Evolutionary conservation across 2,888 invertebrate species (phyloP).

Genomic region (Choreutis nemorana): DNA sequence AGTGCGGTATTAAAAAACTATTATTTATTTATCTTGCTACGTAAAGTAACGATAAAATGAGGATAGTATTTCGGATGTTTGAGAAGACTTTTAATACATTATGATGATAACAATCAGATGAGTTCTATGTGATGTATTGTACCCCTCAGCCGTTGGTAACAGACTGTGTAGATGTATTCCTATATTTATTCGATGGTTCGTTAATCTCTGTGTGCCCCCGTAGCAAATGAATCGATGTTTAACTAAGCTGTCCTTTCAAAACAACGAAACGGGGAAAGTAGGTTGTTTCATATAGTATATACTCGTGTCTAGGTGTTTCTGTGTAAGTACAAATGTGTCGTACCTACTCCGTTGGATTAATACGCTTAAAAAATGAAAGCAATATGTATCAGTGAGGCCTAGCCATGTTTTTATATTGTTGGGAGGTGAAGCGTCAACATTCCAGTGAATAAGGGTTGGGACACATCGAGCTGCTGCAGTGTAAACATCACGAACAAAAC

Average conservation of each 20-base stretch:
- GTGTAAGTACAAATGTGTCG: constrained; percentile 59
- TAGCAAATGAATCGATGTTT: constrained; percentile 20
- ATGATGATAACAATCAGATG: too few relatives aligned
- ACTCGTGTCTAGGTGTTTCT: constrained; percentile 46
- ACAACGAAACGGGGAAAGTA: constrained; percentile 60
- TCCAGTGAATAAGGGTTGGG: constrained; percentile 51
- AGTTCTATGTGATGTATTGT: constrained; percentile 23
- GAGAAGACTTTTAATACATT: too few relatives aligned
- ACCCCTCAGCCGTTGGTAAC: constrained; percentile 33
- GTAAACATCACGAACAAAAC: too few relatives aligned
- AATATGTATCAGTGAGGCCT: constrained; percentile 39
- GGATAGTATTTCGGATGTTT: too few relatives aligned
- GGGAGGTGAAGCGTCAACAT: constrained; percentile 35
- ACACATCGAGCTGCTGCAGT: too few relatives aligned
- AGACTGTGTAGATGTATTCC: constrained; percentile 53
- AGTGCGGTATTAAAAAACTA: neutral
- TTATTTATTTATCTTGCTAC: neutral
- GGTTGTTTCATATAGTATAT: constrained; percentile 44
- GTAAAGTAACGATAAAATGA: too few relatives aligned
- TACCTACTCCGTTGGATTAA: constrained; percentile 45
- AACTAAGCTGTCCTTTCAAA: constrained; percentile 49
- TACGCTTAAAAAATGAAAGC: constrained; percentile 46
- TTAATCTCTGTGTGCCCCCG: constrained; percentile 36
- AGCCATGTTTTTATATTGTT: constrained; percentile 28
- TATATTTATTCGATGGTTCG: constrained; percentile 39